Base-by-base conservation (phyloP, 2,113 vertebrate genomes). In the Elgaria multicarinata region DNA sequence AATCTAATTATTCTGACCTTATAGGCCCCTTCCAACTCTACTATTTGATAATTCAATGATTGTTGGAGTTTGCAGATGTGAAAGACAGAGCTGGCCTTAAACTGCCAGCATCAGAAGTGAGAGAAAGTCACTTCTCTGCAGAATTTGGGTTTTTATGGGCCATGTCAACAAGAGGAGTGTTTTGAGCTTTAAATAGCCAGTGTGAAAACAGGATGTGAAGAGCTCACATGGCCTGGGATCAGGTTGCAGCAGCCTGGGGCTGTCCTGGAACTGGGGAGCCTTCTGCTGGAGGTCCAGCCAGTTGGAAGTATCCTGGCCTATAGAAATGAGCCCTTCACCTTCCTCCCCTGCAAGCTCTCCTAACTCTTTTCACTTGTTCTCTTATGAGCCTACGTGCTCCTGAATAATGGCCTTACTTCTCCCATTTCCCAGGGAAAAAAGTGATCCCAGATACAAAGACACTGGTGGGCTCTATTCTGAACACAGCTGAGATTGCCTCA, bases 101-200 rank as follows among this genome's bases (percentile, higher is more conserved):
- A 9, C 55, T 36, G 26, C 31, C 81, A 84, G 71, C 44, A 14
- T 66, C 4, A 28, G 42, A 84, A 75, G 42, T 84, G 13, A 55
- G 44, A 89, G n/a, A 53, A 77, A 84, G 39, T 18, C 4, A 72
- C 46, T 58, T 39, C 53, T 55, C 26, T 46, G 42, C 76, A 58
- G 26, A 69, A 67, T 8, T n/a, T 31, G n/a, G 8, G 71, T 44
- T 87, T 86, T 75, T 36, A 69, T 20, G 16, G n/a, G 36, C 53
- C 66, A 53, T 13, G 31, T 50, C 28, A 84, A 58, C 74, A 55
- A 88, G 55, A 80, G n/a, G 44, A 71, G 44, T 85, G 72, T 85
- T 79, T 62, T 44, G 39, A 85, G 77, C 82, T 91, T 88, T 81
- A 89, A 91, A 91, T 89, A 88, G 87, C 67, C 50, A 3, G 58